phyloP scores from a whole-genome alignment of 2,888 invertebrate species.

The Marasmarcha lunaedactyla region DNA sequence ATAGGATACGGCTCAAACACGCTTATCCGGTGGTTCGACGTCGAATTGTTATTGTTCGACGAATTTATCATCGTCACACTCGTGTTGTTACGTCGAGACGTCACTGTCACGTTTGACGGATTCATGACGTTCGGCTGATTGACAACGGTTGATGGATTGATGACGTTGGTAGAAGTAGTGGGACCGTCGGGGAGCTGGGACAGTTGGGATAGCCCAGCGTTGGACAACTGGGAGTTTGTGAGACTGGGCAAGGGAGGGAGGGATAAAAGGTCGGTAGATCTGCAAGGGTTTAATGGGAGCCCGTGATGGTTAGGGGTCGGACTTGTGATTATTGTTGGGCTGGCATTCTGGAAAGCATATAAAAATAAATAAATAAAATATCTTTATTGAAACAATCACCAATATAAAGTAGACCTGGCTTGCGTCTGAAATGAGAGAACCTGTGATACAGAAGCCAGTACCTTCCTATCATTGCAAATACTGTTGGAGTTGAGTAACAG shows the following conservation, averaged over 20 bases:
- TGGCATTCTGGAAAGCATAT: constrained; percentile 29
- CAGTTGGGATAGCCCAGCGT: constrained; percentile 31
- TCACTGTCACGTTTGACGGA: constrained; percentile 18
- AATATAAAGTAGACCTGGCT: too few species aligned
- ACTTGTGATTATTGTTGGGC: constrained; percentile 37
- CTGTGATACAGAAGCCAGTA: too few species aligned
- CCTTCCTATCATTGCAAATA: too few species aligned
- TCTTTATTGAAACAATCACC: too few species aligned
- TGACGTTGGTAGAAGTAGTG: constrained; percentile 41
- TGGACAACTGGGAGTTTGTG: constrained; percentile 38
- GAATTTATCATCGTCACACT: constrained; percentile 17
- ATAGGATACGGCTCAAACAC: constrained; percentile 93
- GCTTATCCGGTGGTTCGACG: constrained; percentile 73
- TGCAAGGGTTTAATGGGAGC: not conserved
- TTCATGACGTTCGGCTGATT: constrained; percentile 14
- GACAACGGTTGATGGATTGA: not conserved
- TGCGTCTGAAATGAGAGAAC: too few species aligned
- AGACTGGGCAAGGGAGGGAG: constrained; percentile 52
- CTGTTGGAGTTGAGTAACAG: too few species aligned
- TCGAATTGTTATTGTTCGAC: constrained; percentile 32
- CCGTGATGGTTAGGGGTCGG: constrained; percentile 13
- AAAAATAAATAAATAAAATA: not conserved
- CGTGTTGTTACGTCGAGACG: constrained; percentile 15
- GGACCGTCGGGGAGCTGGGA: constrained; percentile 49
- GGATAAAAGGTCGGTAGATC: constrained; percentile 39